phyloP scores from a whole-genome alignment of 2,797 vertebrate species.

The Anableps anableps region DNA sequence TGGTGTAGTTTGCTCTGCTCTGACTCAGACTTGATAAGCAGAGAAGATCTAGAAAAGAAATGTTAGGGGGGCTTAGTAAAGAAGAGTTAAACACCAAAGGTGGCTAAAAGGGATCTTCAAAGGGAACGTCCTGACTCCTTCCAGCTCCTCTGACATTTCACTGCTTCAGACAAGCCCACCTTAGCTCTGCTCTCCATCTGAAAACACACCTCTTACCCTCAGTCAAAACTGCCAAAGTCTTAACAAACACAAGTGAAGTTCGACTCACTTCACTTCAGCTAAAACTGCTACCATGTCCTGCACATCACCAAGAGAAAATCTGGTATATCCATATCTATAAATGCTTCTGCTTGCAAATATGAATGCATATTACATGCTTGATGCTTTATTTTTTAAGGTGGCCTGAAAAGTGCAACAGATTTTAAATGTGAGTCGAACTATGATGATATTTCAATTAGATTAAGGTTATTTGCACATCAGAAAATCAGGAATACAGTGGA shows the following conservation, averaged over 20 bases:
- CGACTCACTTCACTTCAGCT: constrained; percentile 35
- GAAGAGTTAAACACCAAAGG: constrained; percentile 78
- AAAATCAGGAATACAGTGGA: background rate
- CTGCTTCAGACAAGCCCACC: constrained; percentile 80
- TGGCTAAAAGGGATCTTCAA: constrained; percentile 82
- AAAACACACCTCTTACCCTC: constrained; percentile 64
- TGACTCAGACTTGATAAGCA: constrained; percentile 74
- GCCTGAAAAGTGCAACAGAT: background rate
- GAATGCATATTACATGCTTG: background rate
- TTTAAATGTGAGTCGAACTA: background rate
- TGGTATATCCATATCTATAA: background rate
- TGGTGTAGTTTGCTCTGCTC: constrained; percentile 78
- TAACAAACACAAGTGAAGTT: constrained; percentile 42
- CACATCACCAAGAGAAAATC: constrained; percentile 3
- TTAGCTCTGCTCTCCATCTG: constrained; percentile 51
- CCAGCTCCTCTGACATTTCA: constrained; percentile 78
- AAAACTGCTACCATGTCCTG: constrained; percentile 2
- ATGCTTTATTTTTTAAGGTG: background rate
- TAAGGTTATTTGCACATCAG: background rate
- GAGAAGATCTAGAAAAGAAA: constrained; percentile 73
- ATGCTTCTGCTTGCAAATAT: constrained; percentile 10
- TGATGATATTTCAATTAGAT: background rate
- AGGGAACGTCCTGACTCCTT: constrained; percentile 77
- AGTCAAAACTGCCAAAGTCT: constrained; percentile 49
- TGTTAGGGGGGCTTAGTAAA: constrained; percentile 74